Conservation (phyloP, 2,888 invertebrate genomes). For the Drosophila mercatorum region DNA sequence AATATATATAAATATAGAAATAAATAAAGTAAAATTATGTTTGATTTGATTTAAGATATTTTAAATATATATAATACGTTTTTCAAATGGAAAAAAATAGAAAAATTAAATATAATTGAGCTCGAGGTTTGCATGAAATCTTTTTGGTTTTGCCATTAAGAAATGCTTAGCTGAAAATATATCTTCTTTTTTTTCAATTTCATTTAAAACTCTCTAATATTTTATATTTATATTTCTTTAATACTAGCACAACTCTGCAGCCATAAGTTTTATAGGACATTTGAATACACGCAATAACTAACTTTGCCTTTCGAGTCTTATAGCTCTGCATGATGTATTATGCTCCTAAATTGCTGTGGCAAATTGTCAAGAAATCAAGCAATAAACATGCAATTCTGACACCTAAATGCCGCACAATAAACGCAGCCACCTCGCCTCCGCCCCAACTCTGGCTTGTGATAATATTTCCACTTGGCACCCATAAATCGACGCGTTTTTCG, state of each 20-base stretch:
- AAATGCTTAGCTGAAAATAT: too few species aligned
- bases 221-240: too few species aligned
- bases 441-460: slow-evolving; percentile 37
- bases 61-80: too few species aligned
- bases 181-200: too few species aligned
- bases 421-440: not conserved
- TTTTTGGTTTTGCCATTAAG: too few species aligned
- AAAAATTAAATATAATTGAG: not conserved
- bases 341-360: not conserved
- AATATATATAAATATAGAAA: not conserved
- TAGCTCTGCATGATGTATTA: not conserved
- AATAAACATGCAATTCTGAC: slow-evolving; percentile 40
- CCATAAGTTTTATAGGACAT: too few species aligned
- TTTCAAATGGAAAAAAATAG: too few species aligned
- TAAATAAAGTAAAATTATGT: too few species aligned
- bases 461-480: slow-evolving; percentile 74
- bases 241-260: too few species aligned
- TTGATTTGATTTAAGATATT: not conserved
- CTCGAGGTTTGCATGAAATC: not conserved
- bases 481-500: slow-evolving; percentile 66
- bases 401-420: slow-evolving; percentile 13
- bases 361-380: slow-evolving; percentile 18
- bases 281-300: too few species aligned
- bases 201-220: too few species aligned
- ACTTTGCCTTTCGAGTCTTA: not conserved